Percentiles rank a stretch among this genome's conserved stretches.
Conservation (phyloP, 2,113 vertebrate species). For the Fulica atra region DNA sequence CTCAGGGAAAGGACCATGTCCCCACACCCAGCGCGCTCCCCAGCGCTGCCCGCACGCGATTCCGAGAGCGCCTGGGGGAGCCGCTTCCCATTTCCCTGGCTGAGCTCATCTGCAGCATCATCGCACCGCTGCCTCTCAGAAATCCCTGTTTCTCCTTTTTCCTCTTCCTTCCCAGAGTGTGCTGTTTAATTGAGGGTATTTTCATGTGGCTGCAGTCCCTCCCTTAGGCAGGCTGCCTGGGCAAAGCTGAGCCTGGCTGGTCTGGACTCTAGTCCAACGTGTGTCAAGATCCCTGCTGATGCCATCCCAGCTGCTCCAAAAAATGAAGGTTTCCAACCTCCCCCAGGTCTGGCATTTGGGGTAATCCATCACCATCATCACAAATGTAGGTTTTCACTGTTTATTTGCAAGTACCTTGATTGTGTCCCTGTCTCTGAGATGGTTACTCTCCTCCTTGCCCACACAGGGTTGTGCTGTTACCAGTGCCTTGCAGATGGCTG, state of each 20-base stretch:
- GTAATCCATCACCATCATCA: accelerated
- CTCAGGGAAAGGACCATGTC: neutral
- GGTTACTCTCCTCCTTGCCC: neutral
- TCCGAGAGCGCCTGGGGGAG: neutral
- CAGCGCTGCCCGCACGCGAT: accelerated
- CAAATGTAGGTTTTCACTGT: too few species aligned
- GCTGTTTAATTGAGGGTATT: neutral
- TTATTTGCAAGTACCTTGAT: too few species aligned
- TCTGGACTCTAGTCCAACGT: accelerated
- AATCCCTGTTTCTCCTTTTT: neutral
- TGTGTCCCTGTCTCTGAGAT: accelerated
- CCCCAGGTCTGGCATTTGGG: neutral
- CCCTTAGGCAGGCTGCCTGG: neutral
- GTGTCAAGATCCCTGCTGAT: neutral
- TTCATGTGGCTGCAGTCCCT: neutral
- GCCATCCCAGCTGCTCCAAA: neutral
- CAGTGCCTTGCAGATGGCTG: neutral
- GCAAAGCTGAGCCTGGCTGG: neutral
- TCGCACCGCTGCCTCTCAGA: neutral
- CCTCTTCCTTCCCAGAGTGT: conserved; percentile 14
- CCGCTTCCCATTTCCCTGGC: neutral
- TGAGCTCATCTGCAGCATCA: neutral
- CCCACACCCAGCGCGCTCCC: neutral
- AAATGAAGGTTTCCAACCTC: accelerated
- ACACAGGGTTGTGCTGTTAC: accelerated